Conservation (phyloP, 37 sponge, comb jelly and placozoan species). For the Bolinopsis microptera region DNA sequence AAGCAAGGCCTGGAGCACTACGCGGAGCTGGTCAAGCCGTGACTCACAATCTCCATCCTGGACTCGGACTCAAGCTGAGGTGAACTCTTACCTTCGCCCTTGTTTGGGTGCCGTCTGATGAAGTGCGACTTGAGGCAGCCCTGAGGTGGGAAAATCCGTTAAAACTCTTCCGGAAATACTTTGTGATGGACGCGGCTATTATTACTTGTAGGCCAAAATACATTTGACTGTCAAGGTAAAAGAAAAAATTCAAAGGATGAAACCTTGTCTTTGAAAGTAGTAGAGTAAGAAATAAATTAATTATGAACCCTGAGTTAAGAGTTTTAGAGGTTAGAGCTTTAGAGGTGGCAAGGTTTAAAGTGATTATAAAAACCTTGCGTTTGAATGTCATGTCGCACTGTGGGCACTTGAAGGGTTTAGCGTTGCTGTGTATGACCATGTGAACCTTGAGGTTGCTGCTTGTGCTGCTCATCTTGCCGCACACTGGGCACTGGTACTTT, state of each 20-base stretch:
- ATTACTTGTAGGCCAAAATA: too few relatives aligned
- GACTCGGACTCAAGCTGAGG: conserved; percentile 7
- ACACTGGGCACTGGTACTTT: conserved; percentile 64
- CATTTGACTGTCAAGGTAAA: too few relatives aligned
- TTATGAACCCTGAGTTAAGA: too few relatives aligned
- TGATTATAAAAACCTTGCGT: conserved; percentile 50
- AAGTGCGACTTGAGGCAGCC: conserved; percentile 64
- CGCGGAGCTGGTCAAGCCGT: conserved; percentile 21
- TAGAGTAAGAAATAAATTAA: too few relatives aligned
- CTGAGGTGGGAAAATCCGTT: background rate
- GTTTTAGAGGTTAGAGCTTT: too few relatives aligned
- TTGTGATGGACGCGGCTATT: too few relatives aligned
- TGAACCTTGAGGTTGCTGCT: conserved; percentile 64
- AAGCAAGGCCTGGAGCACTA: background rate
- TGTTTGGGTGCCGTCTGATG: conserved; percentile 54
- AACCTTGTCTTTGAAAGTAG: too few relatives aligned
- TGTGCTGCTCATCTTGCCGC: conserved; percentile 65
- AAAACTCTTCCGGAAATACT: too few relatives aligned
- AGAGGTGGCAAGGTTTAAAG: background rate
- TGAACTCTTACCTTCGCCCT: background rate
- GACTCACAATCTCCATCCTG: conserved; percentile 5
- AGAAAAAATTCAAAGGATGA: too few relatives aligned
- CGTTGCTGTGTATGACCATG: conserved; percentile 67
- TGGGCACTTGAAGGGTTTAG: conserved; percentile 63
- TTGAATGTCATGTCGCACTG: conserved; percentile 65